Percentiles rank a stretch among this genome's conserved stretches.
phyloP scores from a whole-genome alignment of 2,888 invertebrate genomes.

The Sminthurinus aureus region DNA sequence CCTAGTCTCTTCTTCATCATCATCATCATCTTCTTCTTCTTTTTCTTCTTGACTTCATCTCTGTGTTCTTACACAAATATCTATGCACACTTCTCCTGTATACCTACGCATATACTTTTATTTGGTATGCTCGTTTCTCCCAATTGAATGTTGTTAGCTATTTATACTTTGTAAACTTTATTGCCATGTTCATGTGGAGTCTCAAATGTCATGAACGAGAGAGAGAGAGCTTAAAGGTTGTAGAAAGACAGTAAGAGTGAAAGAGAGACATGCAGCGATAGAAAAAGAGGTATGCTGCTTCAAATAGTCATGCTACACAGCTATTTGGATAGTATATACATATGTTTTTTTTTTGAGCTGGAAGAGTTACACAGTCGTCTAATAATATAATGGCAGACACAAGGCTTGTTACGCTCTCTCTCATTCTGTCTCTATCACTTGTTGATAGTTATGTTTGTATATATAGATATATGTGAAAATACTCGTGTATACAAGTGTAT shows the following conservation, averaged over 20 bases:
- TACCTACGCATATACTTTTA: conserved; percentile 26
- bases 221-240: conserved; percentile 16
- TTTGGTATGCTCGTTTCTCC: conserved; percentile 28
- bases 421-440: not conserved
- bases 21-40: not conserved
- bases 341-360: not conserved
- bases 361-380: not conserved
- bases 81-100: conserved; percentile 12
- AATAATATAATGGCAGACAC: not conserved
- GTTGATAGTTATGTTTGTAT: not conserved
- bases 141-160: conserved; percentile 27
- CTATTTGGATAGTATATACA: not conserved
- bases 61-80: not conserved
- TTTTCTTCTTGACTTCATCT: not conserved
- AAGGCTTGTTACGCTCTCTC: not conserved
- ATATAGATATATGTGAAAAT: not conserved
- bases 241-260: conserved; percentile 4
- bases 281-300: conserved; percentile 7
- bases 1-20: not conserved
- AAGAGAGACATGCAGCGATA: not conserved
- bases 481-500: too few relatives aligned
- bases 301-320: not conserved
- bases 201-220: conserved; percentile 27
- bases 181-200: conserved; percentile 27
- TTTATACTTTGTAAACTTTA: conserved; percentile 31